Percentiles rank a stretch among this genome's conserved stretches.
phyloP scores from a whole-genome alignment of 2,888 invertebrate species.

The Lasioglossum lativentre region DNA sequence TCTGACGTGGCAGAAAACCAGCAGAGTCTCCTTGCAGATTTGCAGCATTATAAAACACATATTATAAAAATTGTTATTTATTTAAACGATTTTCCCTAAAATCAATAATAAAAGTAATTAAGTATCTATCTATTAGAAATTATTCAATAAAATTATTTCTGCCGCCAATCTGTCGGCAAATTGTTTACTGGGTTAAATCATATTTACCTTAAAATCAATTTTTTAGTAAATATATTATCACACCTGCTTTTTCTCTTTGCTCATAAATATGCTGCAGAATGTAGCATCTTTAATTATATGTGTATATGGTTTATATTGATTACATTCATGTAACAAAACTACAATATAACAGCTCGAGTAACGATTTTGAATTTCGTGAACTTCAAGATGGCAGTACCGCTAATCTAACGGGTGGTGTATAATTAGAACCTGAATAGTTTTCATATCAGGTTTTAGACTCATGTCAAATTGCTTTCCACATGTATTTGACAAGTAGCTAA shows the following conservation, averaged over 20 bases:
- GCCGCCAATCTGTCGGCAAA: too few species aligned
- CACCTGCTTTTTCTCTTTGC: not conserved
- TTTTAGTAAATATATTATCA: not conserved
- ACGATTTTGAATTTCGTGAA: not conserved
- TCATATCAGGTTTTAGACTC: slow-evolving; percentile 7
- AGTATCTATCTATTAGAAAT: too few species aligned
- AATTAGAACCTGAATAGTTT: slow-evolving; percentile 28
- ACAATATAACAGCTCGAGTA: not conserved
- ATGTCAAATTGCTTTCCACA: slow-evolving; percentile 3
- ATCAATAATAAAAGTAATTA: too few species aligned
- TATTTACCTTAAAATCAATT: not conserved
- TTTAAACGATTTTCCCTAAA: too few species aligned
- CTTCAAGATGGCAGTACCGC: slow-evolving; percentile 35
- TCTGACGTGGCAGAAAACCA: too few species aligned
- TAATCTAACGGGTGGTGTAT: slow-evolving; percentile 40
- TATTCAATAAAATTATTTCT: too few species aligned
- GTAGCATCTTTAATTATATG: not conserved
- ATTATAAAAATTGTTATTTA: too few species aligned
- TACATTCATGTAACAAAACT: not conserved
- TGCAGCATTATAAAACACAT: too few species aligned
- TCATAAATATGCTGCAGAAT: not conserved
- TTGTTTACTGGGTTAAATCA: not conserved
- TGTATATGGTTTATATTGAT: not conserved
- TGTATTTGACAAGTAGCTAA: slow-evolving; percentile 20
- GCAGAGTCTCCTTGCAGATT: too few species aligned